Conservation (phyloP, 2,888 invertebrate genomes). For the Brachycybe producta region DNA sequence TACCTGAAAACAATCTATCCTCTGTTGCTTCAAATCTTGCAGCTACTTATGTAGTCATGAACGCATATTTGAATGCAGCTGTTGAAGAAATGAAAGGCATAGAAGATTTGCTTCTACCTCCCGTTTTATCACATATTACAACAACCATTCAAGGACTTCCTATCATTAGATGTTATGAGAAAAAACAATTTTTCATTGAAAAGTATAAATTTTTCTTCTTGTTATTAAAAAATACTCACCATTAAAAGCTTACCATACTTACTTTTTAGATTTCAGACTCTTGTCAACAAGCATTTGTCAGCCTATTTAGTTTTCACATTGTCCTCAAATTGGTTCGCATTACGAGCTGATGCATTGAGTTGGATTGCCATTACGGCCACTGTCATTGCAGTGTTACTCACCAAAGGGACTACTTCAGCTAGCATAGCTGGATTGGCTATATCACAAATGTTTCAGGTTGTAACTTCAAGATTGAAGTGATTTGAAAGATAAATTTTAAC, state of each 20-base stretch:
- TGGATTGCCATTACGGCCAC: constrained; percentile 34
- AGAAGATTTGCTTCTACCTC: constrained; percentile 40
- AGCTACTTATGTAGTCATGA: background rate
- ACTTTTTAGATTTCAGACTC: constrained; percentile 32
- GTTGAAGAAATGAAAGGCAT: constrained; percentile 32
- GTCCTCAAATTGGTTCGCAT: constrained; percentile 38
- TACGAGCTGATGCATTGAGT: constrained; percentile 34
- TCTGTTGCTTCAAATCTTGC: background rate
- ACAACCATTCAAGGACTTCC: constrained; percentile 40
- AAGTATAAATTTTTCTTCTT: constrained; percentile 24
- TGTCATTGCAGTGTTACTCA: constrained; percentile 36
- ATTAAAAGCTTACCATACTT: background rate
- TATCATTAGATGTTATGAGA: constrained; percentile 39
- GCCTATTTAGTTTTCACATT: constrained; percentile 36
- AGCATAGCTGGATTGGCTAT: constrained; percentile 42
- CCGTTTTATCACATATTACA: constrained; percentile 40
- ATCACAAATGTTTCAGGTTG: constrained; percentile 39
- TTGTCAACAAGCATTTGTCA: constrained; percentile 35
- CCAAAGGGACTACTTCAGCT: constrained; percentile 28
- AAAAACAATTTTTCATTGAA: constrained; percentile 32
- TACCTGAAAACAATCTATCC: background rate
- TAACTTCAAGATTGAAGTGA: constrained; percentile 21
- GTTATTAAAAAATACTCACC: background rate
- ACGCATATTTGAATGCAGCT: constrained; percentile 10
- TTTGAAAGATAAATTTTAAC: background rate